Conservation (phyloP, 2,888 invertebrate genomes). For the Trissolcus japonicus region DNA sequence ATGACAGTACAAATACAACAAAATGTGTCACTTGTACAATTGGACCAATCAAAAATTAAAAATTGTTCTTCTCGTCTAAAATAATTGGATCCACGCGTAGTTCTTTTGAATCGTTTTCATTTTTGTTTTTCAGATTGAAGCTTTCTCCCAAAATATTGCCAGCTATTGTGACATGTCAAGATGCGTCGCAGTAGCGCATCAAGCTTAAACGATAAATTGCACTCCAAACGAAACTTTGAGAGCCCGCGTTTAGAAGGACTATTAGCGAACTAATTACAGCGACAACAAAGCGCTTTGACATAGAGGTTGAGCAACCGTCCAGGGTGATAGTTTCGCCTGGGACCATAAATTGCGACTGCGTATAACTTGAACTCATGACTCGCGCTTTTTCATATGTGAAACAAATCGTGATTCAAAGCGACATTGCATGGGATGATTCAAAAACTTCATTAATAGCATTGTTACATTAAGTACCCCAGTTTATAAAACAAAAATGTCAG, state of each 20-base stretch:
- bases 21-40: background rate
- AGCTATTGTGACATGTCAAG: conserved; percentile 47
- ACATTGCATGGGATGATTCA: too few species aligned
- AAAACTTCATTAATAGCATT: too few species aligned
- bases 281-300: conserved; percentile 19
- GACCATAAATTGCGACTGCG: too few species aligned
- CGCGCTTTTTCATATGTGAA: too few species aligned
- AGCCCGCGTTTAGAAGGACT: conserved; percentile 35
- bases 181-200: conserved; percentile 53
- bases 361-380: too few species aligned
- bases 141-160: conserved; percentile 49
- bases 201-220: conserved; percentile 38
- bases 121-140: background rate
- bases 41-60: too few species aligned
- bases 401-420: too few species aligned
- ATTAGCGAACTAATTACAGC: conserved; percentile 41
- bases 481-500: too few species aligned
- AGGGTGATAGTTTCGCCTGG: too few species aligned
- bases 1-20: background rate
- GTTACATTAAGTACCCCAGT: too few species aligned
- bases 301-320: conserved; percentile 22
- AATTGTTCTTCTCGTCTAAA: too few species aligned
- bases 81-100: too few species aligned
- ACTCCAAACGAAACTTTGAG: conserved; percentile 47
- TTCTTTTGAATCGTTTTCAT: background rate